Base-by-base conservation (phyloP, 2,113 vertebrate genomes). In the Rhodinocichla rosea region DNA sequence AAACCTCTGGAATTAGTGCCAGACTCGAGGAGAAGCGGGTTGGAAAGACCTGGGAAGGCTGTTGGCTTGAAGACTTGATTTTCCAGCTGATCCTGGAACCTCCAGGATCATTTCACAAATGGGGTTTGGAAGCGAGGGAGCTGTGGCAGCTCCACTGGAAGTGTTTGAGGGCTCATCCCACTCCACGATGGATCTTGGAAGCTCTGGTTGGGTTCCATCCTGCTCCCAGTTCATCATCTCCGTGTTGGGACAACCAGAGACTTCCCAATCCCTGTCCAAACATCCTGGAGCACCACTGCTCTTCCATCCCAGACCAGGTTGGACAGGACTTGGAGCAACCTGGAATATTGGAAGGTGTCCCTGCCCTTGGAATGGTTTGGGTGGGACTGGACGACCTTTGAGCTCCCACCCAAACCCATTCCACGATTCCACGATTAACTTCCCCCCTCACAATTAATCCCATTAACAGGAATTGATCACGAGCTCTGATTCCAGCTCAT, bases 351-450 rank as follows among this genome's bases (percentile, higher is more conserved):
- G 55, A 13, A 53, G 15, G 10, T 33, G 4, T 39, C 52, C 62
- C 62, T 32, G 20, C 71, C 44, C 42, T 30, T n/a, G 60, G 39
- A 24, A 35, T 24, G 26, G 33, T 11, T 44, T 65, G 23, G 18
- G 28, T 52, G 83, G 45, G 7, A 32, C 17, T 15, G 21, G 53
- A 33, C 4, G 3, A 68, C 12, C 45, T 9, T 22, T 5, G 33
- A 50, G 52, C 15, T 57, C 32, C 71, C 30, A 57, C 30, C 50
- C 44, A 11, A 21, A 42, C 9, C 71, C 63, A 27, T 52, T 10
- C 37, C 13, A 0, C 0, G 10, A 59, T 42, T 19, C 52, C 44
- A 2, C 1, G 4, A 68, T 27, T 37, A 8, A 7, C 14, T 67
- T 13, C 3, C 2, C 30, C 21, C 53, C 9, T 42, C 28, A 2